Percentiles rank a stretch among this genome's conserved stretches.
These are phyloP conservation scores for Chaitophorus viminalis DNA, from an alignment of 2,888 invertebrate genomes.

Conservation along the genomic window DNA sequence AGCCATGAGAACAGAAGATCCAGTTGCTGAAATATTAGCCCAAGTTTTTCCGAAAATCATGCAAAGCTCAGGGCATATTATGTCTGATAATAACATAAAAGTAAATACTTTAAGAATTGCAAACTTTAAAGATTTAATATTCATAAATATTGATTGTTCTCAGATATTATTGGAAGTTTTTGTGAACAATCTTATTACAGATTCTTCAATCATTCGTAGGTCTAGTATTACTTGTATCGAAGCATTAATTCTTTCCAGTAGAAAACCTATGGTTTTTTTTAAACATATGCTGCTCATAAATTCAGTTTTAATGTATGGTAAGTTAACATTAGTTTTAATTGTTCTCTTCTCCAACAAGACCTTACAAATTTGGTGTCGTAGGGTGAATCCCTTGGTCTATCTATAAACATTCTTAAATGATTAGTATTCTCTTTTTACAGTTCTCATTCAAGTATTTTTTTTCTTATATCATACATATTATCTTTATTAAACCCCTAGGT, in stretches of 20 bases:
- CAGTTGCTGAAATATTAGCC: conserved; percentile 76
- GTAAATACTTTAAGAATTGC: conserved; percentile 67
- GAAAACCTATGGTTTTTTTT: conserved; percentile 76
- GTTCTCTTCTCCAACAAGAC: too few relatives aligned
- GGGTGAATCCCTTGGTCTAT: too few relatives aligned
- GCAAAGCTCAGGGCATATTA: conserved; percentile 75
- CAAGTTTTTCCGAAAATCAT: conserved; percentile 75
- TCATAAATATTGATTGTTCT: conserved; percentile 62
- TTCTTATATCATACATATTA: too few relatives aligned
- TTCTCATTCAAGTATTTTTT: too few relatives aligned
- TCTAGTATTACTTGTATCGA: conserved; percentile 84
- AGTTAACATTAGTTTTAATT: too few relatives aligned
- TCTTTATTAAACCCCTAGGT: too few relatives aligned
- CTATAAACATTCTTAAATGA: too few relatives aligned
- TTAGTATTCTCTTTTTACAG: too few relatives aligned
- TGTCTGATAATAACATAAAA: conserved; percentile 78
- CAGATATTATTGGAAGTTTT: conserved; percentile 77
- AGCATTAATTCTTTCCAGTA: conserved; percentile 80
- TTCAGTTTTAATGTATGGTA: conserved; percentile 57
- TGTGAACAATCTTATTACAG: conserved; percentile 73
- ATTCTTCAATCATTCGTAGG: conserved; percentile 78
- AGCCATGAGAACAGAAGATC: conserved; percentile 77
- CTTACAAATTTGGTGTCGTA: too few relatives aligned
- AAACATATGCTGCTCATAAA: conserved; percentile 68
- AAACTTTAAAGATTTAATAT: neutral